Evolutionary conservation across 2,797 vertebrate species (phyloP), one percentile per base, ranked within the genome.

Genomic region (Urocyon cinereoargenteus): DNA sequence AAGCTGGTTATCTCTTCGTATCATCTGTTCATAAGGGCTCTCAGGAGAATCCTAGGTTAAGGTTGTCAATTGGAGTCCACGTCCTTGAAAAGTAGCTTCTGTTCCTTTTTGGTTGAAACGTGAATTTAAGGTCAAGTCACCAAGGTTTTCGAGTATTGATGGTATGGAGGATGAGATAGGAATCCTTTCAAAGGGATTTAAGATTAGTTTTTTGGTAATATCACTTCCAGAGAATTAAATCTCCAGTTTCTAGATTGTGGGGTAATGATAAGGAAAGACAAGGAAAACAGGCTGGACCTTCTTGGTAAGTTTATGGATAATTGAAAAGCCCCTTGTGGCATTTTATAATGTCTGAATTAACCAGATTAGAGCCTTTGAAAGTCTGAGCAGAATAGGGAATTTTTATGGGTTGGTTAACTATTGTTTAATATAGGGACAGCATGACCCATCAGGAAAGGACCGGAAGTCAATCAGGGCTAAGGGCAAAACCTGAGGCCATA

Each of bases 1-100:
- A 49, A 75, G 28, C 16, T 90, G n/a, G 28, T 40, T 68, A 78
- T 1, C 51, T 49, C 26, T 3, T 16, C 19, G 18, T 36, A 55
- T 64, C 1, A 2, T 66, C 16, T 3, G n/a, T 13, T 72, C 59
- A 3, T 31, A 0, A 28, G 7, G 16, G 21, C 7, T 45, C 3
- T 49, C 36, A 2, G 55, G 13, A n/a, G 18, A 75, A 19, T 15
- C 21, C 4, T 34, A 36, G 45, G 51, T 79, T 81, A 5, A 83
- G 10, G 18, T 31, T n/a, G n/a, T 57, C 19, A 18, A 2, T 0
- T 57, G 62, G 28, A 61, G 0, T n/a, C 3, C n/a, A 34, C 18
- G 4, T 26, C 34, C 34, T n/a, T 21, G 14, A 82, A 61, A 14
- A 82, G 34, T 28, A 82, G 22, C 55, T 82, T 18, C 8, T 61